These are phyloP conservation scores for Meloidogyne exigua DNA, from an alignment of 1,140 invertebrate species.

Conservation along the genomic window DNA sequence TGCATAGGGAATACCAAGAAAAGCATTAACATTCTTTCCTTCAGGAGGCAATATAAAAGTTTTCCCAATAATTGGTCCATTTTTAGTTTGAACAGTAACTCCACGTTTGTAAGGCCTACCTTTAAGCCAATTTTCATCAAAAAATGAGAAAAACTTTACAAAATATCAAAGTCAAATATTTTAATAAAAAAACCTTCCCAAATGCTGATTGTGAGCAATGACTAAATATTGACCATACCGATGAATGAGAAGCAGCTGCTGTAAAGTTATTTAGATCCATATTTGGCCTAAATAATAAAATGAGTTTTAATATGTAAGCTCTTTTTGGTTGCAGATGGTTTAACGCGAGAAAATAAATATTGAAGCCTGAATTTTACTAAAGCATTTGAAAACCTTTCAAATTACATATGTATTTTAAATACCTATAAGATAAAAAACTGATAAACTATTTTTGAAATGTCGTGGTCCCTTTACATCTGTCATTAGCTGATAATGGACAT, in stretches of 20 bases:
- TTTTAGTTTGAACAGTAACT: constrained; percentile 26
- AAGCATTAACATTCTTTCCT: constrained; percentile 45
- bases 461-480: background rate
- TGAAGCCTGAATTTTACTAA: too few species aligned
- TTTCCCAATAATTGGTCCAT: constrained; percentile 44
- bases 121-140: constrained; percentile 15
- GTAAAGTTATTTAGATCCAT: background rate
- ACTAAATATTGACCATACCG: background rate
- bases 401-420: background rate
- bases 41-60: constrained; percentile 35
- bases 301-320: too few species aligned
- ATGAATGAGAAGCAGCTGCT: background rate
- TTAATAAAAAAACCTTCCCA: background rate
- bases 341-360: too few species aligned
- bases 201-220: background rate
- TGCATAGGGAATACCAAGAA: constrained; percentile 56
- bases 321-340: too few species aligned
- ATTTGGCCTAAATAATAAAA: background rate
- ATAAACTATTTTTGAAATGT: background rate
- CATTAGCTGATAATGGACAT: background rate
- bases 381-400: too few species aligned
- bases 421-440: background rate
- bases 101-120: constrained; percentile 16
- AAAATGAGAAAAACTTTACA: background rate
- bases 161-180: background rate